These are phyloP conservation scores for Aradophagus sp. DNA, from an alignment of 1,140 invertebrate genomes.

Conservation along the genomic window DNA sequence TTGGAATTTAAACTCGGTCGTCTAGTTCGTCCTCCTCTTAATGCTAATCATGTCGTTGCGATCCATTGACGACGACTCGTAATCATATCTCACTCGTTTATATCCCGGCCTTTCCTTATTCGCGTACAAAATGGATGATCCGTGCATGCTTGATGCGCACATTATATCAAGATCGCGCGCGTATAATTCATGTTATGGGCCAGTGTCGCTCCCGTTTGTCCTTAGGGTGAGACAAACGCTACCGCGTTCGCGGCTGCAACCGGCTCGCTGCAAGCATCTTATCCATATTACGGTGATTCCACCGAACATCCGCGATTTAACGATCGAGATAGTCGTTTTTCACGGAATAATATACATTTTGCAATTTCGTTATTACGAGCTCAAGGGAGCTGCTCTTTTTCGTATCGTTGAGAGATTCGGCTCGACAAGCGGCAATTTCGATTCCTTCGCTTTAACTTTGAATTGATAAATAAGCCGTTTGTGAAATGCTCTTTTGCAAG, in stretches of 20 bases:
- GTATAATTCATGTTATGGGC: conserved; percentile 44
- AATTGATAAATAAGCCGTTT: too few relatives aligned
- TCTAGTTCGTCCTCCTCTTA: too few relatives aligned
- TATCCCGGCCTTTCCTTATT: conserved; percentile 6
- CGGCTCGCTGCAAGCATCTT: conserved; percentile 24
- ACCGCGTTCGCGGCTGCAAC: conserved; percentile 33
- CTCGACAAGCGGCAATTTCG: conserved; percentile 20
- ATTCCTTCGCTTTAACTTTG: too few relatives aligned
- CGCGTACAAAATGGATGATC: conserved; percentile 4
- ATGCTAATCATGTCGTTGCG: too few relatives aligned
- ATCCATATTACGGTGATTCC: conserved; percentile 25
- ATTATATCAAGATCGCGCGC: conserved; percentile 47
- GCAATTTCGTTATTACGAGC: conserved; percentile 26
- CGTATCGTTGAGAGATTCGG: too few relatives aligned
- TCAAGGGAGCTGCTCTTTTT: conserved; percentile 6
- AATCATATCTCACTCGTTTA: not conserved
- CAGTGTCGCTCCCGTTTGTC: conserved; percentile 50
- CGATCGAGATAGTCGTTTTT: conserved; percentile 40
- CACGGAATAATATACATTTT: conserved; percentile 36
- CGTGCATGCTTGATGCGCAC: conserved; percentile 25
- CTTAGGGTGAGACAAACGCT: conserved; percentile 49
- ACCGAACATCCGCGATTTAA: conserved; percentile 46
- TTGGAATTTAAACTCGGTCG: too few relatives aligned
- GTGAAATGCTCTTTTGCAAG: too few relatives aligned
- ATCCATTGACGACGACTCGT: too few relatives aligned